phyloP scores from a whole-genome alignment of 1,140 invertebrate genomes.

The Neodiprion lecontei region DNA sequence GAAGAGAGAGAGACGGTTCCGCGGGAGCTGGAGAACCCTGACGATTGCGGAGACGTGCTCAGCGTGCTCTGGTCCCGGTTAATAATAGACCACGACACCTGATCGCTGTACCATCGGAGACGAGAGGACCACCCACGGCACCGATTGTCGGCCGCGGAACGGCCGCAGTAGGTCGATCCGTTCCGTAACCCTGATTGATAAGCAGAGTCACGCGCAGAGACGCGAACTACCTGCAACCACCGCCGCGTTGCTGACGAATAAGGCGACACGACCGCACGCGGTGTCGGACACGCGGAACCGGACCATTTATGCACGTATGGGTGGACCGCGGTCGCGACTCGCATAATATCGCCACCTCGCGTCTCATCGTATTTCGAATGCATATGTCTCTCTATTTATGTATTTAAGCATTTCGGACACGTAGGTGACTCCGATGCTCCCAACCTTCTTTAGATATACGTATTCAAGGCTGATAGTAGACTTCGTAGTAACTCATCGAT shows the following conservation, averaged over 20 bases:
- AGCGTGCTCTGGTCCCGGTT: neutral
- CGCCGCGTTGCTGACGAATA: slow-evolving; percentile 28
- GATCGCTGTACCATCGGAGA: neutral
- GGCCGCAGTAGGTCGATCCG: slow-evolving; percentile 29
- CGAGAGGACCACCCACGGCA: slow-evolving; percentile 10
- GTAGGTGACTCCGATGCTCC: neutral
- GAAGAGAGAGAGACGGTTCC: neutral
- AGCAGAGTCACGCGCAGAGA: slow-evolving; percentile 42
- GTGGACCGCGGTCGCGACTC: slow-evolving; percentile 23
- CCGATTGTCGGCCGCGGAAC: slow-evolving; percentile 39
- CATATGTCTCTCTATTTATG: neutral
- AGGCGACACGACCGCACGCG: slow-evolving; percentile 35
- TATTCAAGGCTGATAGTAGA: too few relatives aligned
- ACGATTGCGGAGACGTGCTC: slow-evolving; percentile 5
- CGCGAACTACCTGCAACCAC: too few relatives aligned
- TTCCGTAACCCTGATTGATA: slow-evolving; percentile 44
- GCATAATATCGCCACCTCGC: neutral
- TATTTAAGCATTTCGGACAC: neutral
- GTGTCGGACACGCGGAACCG: slow-evolving; percentile 17
- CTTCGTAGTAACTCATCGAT: too few relatives aligned
- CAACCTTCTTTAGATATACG: too few relatives aligned
- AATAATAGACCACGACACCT: slow-evolving; percentile 21
- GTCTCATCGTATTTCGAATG: neutral
- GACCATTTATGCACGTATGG: slow-evolving; percentile 32
- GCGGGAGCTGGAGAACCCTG: slow-evolving; percentile 21